Evolutionary conservation across 2,888 invertebrate species (phyloP), one percentile per base, ranked within the genome.

Genomic region (Netelia virgata): DNA sequence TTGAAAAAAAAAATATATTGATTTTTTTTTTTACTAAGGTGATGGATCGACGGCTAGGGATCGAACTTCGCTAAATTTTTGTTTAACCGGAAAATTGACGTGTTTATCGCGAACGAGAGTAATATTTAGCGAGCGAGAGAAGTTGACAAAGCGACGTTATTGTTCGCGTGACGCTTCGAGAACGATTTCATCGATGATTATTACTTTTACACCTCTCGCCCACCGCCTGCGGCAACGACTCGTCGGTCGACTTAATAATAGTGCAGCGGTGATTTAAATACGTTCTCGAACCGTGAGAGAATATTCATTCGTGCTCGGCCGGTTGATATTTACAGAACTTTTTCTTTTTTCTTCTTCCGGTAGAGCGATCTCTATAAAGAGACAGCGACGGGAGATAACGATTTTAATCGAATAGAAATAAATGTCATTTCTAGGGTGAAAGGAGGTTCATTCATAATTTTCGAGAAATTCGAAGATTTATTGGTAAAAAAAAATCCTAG

Each of bases 171-270:
- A 6, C 11, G n/a, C 61, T 10, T n/a, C 59, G 1, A 14, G 2
- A 14, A n/a, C 28, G 59, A 59, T 41, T 18, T 9, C 59, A 72
- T 72, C 43, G 59, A 11, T 59, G 57, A 72, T 43, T 6, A 18
- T 36, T 36, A 59, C 20, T 23, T 72, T 43, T 61, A 6, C 23
- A 61, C 28, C 28, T 61, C 16, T 28, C 28, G 28, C 61, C 28
- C 59, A 59, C 20, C 20, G 8, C 23, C 28, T 28, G 9, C 14
- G 28, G 28, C 6, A 28, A 28, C 28, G 28, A 28, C 28, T n/a
- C 50, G 14, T 9, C 28, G 1, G 2, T 1, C n/a, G 61, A 61
- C 18, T 14, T 28, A 61, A 61, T 61, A 61, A 61, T 61, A 61
- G 61, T 9, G 3, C 36, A 3, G 28, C 28, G n/a, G 61, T 14